Conservation (phyloP, 2,113 vertebrate species). For the Callorhinus ursinus region DNA sequence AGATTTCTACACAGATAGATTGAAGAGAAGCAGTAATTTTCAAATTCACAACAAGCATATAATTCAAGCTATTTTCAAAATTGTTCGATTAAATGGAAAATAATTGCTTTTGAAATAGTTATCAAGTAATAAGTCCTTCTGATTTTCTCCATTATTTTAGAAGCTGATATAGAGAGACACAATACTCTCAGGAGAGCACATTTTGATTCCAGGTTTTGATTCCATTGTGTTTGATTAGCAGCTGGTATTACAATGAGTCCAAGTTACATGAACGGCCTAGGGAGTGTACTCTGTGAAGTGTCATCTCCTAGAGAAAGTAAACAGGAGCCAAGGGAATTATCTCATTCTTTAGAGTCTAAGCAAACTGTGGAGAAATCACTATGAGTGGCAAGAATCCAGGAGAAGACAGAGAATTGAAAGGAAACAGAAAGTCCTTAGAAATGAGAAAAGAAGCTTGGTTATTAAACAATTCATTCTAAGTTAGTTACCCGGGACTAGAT, state of each 20-base stretch:
- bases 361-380: background rate
- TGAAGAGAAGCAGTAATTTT: constrained; percentile 31
- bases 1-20: background rate
- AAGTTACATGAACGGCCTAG: background rate
- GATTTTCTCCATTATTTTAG: constrained; percentile 25
- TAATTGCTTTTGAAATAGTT: constrained; percentile 26
- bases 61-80: constrained; percentile 51
- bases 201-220: background rate
- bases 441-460: background rate
- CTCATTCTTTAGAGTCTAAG: constrained; percentile 18
- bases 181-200: background rate
- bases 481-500: background rate
- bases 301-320: background rate
- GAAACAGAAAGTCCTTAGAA: background rate
- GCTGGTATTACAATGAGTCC: background rate
- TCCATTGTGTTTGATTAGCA: background rate
- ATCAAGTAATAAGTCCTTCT: background rate
- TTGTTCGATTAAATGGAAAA: constrained; percentile 63
- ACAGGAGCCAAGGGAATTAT: background rate
- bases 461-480: background rate
- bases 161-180: background rate
- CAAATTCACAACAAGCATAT: constrained; percentile 1
- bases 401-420: background rate
- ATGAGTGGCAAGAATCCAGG: background rate
- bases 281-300: background rate